Evolutionary conservation across 1,140 invertebrate genomes (phyloP).

Genomic region (Aphis gossypii): DNA sequence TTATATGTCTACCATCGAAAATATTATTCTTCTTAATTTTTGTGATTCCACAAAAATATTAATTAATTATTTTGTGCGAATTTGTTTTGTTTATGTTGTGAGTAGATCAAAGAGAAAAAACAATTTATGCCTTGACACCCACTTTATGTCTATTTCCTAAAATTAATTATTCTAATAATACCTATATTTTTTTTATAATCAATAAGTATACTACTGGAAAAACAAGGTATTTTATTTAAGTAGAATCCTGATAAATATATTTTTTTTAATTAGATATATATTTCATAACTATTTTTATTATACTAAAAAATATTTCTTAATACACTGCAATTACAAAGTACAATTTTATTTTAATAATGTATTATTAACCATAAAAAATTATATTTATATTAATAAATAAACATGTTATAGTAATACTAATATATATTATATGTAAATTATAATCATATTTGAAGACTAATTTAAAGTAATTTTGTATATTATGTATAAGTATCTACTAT

Average conservation of each 20-base stretch:
- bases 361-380: constrained; percentile 5
- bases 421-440: not conserved
- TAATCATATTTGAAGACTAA: constrained; percentile 3
- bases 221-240: not conserved
- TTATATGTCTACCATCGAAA: too few species aligned
- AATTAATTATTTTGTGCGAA: too few species aligned
- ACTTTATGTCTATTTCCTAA: not conserved
- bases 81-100: not conserved
- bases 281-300: not conserved
- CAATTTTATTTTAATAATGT: not conserved
- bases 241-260: not conserved
- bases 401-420: not conserved
- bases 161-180: not conserved
- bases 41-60: too few species aligned
- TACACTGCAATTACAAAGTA: not conserved
- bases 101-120: not conserved
- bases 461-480: not conserved
- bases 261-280: not conserved
- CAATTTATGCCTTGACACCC: not conserved
- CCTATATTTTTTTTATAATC: not conserved
- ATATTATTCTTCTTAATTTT: not conserved
- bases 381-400: not conserved
- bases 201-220: not conserved
- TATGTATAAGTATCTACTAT: not conserved
- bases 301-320: not conserved